Base-by-base conservation (phyloP, 2,113 vertebrate species). In the Acrocephalus arundinaceus region DNA sequence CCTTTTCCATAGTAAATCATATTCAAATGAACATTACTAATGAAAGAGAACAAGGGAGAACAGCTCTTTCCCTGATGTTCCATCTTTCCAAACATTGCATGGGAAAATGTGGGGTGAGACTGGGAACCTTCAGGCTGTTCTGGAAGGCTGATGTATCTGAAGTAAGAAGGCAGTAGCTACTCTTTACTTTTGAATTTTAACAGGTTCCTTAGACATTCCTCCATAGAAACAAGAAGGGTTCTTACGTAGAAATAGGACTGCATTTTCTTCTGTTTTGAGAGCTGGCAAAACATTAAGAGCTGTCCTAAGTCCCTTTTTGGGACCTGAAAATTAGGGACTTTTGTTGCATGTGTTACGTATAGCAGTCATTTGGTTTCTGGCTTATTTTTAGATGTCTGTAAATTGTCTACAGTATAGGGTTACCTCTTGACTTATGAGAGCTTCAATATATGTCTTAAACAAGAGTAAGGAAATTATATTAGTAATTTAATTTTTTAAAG, bases 1-100 rank as follows among this genome's bases (percentile, higher is more conserved):
- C 97, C 80, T 79, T 90, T 96, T 96, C 76, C 72, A 94, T 65
- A 97, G 94, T 97, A 97, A 98, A 98, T 98, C 97, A 97, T 94
- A 94, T 97, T 96, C 94, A 97, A 97, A 97, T 95, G 91, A 97
- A 97, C 70, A 96, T 97, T 96, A 94, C 93, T 95, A 89, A 96
- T 91, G 75, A 96, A 96, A 95, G 52, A 95, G 78, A 82, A 89
- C 43, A n/a, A 79, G 89, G 43, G 65, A 94, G 92, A 96, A 59
- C 37, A 35, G 83, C 58, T 89, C 85, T 95, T 67, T 86, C 57
- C 33, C 41, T 51, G 68, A 58, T 37, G 86, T 43, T 91, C 58
- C 46, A 45, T 95, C 89, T 90, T 96, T 87, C 83, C 86, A 96
- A 96, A 97, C 49, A 90, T 51, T 89, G 45, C 68, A 28, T 51